Base-by-base conservation (phyloP, 1,140 invertebrate genomes). In the Temnothorax longispinosus region DNA sequence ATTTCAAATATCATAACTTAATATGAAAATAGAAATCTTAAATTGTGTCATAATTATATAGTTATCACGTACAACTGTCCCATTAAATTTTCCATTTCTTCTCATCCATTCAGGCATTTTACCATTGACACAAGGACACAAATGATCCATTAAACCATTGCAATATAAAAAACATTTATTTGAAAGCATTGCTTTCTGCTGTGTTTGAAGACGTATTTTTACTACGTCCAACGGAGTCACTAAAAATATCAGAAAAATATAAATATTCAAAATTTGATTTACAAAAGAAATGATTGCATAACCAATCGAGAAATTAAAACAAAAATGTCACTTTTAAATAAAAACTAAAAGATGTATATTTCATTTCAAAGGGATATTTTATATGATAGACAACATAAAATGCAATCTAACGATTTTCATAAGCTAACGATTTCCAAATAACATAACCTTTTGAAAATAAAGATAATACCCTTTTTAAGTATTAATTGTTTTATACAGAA, bases 181-280 rank as follows among this genome's bases (percentile, higher is more conserved):
- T 32, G 97, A 97, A 7, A 98, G 93, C 88, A 97, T 94, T 2
- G 97, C 96, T 91, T 98, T 98, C 91, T 98, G 97, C 94, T 99
- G 99, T 3, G 98, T 97, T 96, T 99, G 99, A 21, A 99, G 96
- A 50, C 99, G 96, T 87, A 99, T 99, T 96, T 99, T 99, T 0
- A 99, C 98, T 35, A 99, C 99, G 97, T 99, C 99, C 87, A 99
- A 95, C 0, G 99, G 99, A 6, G 99, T 99, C 92, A 99, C 99
- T 99, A 94, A 62, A 97, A 97, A 90, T 81, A 72, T 54, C 1
- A 78, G 77, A 75, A 71, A 41, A 87, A 56, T 50, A 41, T 35
- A 60, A 85, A 52, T 6, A 65, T 76, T 18, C 21, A 84, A 72
- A 88, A 87, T 52, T 67, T 50, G 44, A 47, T 15, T 62, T 71